Base-by-base conservation (phyloP, 1,140 invertebrate genomes). In the Bursaphelenchus mucronatus region DNA sequence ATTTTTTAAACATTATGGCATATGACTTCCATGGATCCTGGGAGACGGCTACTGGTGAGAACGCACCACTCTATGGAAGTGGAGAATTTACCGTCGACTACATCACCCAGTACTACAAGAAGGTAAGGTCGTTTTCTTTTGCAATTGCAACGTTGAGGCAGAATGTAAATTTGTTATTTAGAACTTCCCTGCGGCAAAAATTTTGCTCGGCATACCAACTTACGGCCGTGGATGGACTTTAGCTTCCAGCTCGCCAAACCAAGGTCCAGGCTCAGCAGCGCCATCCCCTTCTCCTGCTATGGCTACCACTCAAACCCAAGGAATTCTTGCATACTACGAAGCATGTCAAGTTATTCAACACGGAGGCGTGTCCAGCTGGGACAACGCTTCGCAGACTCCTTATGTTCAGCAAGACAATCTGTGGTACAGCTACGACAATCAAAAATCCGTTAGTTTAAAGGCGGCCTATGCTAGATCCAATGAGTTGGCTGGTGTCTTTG, bases 171-270 rank as follows among this genome's bases (percentile, higher is more conserved):
- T n/a, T 49, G 13, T n/a, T 4, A 3, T 49, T 19, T 19, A 49
- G 47, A 19, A 19, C 13, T 49, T 49, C 19, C 13, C 13, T 19
- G 47, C 47, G 1, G 13, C 47, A 71, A 97, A 97, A 82, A 13
- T 84, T 95, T 46, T 87, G 94, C 61, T 92, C 77, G 92, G 92
- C 69, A 91, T 94, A 89, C 90, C 91, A 11, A 94, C 91, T 19
- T 95, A 96, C 81, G 93, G 92, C 39, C 87, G 91, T 65, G 89
- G 89, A 30, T 97, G 95, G 82, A 94, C 90, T 1, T 83, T 97
- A 52, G 85, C 13, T n/a, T 49, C 88, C 10, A 89, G 90, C 76
- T 82, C 87, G 0, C 11, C 84, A 41, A 88, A 87, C 78, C 88
- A 88, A 74, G 92, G 94, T 70, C 88, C 94, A 50, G 94, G 95